Base-by-base conservation (phyloP, 2,797 vertebrate species). In the Peromyscus aztecus region DNA sequence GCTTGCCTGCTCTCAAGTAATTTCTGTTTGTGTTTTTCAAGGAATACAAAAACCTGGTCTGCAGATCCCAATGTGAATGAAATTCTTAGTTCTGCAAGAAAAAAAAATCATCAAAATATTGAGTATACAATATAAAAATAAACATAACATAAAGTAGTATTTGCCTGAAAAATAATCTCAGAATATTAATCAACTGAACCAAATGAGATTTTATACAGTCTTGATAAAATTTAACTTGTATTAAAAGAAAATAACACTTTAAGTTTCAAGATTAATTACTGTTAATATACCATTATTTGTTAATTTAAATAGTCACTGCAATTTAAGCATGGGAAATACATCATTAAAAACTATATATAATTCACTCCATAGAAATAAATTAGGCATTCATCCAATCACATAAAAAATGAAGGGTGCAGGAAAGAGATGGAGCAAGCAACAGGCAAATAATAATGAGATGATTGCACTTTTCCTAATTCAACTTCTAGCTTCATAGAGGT, bases 381-480 rank as follows among this genome's bases (percentile, higher is more conserved):
- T 69, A 71, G 46, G 34, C 17, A 83, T 14, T 14, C 23, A 67
- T 27, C n/a, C 10, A 12, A 80, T 16, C 34, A 40, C 80, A 59
- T 77, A 67, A 81, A 87, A 52, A 90, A 55, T 43, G 24, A 80
- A 55, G 11, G 7, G 12, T 57, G 27, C 6, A 61, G 17, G 31
- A 65, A 31, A 8, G 4, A 3, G 24, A 21, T 37, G 21, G 16
- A 71, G 24, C 31, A 52, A 82, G 31, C 4, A 55, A 37, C 67
- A 49, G 59, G 19, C 71, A 57, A 34, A 55, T 81, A 88, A 73
- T 88, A 88, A 14, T 69, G 94, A 55, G 43, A 83, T 90, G 34
- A 37, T 89, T 94, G 73, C n/a, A 88, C 24, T 73, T 76, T 80
- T 52, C 46, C 52, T 76, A 91, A 78, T 76, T 83, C 86, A 71